Base-by-base conservation (phyloP, 2,888 invertebrate genomes). In the Cremastobaeus sp. region DNA sequence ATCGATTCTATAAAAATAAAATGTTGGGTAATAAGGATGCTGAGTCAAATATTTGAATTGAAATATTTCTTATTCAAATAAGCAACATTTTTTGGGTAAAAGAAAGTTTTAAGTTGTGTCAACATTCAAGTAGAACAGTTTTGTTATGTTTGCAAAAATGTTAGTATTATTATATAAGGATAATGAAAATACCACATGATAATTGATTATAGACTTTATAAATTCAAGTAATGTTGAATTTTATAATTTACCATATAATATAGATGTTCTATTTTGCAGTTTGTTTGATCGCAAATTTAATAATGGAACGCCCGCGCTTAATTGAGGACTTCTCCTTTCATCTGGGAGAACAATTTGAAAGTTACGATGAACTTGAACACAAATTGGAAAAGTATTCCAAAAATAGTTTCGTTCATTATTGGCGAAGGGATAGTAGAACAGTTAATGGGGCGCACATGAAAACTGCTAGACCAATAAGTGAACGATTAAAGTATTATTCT, bases 361-460 rank as follows among this genome's bases (percentile, higher is more conserved):
- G 86, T 69, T 89, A 88, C 57, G 88, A 88, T 55, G 84, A 88
- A 34, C 74, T 89, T 12, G 83, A 87, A 55, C 78, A 81, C 14
- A 85, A 85, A 47, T 77, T 89, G 69, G 86, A 87, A 25, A 82
- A 80, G 66, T 88, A 86, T 73, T 88, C 88, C 3, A 85, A 85
- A 50, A 85, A 84, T 62, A 88, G 86, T 75, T 79, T 88, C 28
- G 88, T 89, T 0, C 88, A 89, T 74, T 89, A 88, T 72, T 89
- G 88, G 88, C 79, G 87, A 30, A 81, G 89, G 52, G 89, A 89
- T 73, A 88, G 88, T 65, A 83, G 89, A 74, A 88, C 89, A 0
- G 88, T 89, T n/a, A 85, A 84, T 21, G 87, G 87, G 11, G 88
- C 89, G 14, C 87, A 86, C 75, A 88, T 88, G 83, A 89, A 89